phyloP scores from a whole-genome alignment of 2,113 vertebrate genomes.

The Entelurus aequoreus region DNA sequence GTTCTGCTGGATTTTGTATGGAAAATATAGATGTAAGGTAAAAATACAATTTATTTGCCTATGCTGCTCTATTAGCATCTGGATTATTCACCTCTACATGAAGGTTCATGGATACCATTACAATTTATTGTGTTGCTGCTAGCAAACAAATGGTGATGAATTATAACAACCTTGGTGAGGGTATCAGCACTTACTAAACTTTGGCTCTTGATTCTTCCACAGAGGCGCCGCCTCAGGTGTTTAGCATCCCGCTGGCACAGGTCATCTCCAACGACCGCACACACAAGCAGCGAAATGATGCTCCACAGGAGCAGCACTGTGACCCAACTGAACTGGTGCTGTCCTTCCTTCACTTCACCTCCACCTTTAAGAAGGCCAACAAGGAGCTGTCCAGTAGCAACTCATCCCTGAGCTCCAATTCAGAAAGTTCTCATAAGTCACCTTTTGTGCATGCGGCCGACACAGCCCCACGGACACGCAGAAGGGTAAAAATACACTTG shows the following conservation, averaged over 20 bases:
- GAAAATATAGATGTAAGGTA: too few relatives aligned
- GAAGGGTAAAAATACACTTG: slow-evolving; percentile 76
- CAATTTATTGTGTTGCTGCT: slow-evolving; percentile 12
- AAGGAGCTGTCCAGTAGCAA: slow-evolving; percentile 98
- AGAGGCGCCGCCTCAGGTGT: slow-evolving; percentile 89
- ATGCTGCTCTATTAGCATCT: too few relatives aligned
- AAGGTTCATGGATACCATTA: slow-evolving; percentile 3
- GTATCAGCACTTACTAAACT: neutral
- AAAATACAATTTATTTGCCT: too few relatives aligned
- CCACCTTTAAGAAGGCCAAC: slow-evolving; percentile 79
- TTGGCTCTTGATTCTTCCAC: slow-evolving; percentile 27
- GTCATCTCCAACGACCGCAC: slow-evolving; percentile 92
- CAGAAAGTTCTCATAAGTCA: slow-evolving; percentile 87
- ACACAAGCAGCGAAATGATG: slow-evolving; percentile 87
- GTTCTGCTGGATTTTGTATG: too few relatives aligned
- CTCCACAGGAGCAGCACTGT: slow-evolving; percentile 80
- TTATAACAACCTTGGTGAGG: neutral
- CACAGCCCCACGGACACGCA: slow-evolving; percentile 76
- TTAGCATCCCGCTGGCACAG: slow-evolving; percentile 91
- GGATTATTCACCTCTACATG: too few relatives aligned
- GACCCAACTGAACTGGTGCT: slow-evolving; percentile 83
- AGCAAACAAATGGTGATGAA: neutral
- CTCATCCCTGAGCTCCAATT: slow-evolving; percentile 96
- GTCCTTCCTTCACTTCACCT: slow-evolving; percentile 84
- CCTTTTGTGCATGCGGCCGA: slow-evolving; percentile 80